Evolutionary conservation across 2,113 vertebrate species (phyloP), one percentile per base, ranked within the genome.

Genomic region (Antennarius striatus): DNA sequence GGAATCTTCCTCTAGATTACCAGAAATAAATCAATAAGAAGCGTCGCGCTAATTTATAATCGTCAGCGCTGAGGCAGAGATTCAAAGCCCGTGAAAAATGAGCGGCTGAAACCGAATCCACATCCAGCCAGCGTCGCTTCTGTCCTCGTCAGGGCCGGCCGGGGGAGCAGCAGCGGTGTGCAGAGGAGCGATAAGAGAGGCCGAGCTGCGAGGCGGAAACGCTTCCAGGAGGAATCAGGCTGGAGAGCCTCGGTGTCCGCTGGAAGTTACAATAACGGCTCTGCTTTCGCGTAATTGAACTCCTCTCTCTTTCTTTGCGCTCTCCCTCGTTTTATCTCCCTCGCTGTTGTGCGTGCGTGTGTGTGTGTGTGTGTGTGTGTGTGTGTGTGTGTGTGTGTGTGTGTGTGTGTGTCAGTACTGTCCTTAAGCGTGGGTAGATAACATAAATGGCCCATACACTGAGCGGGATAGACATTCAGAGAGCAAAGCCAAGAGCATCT

Each of bases 21-120:
- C 68, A 73, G 73, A 87, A 88, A 88, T 83, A 85, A 90, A 92
- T 92, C 89, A 87, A 82, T 85, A 83, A 70, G 46, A 81, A 75
- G 58, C 72, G 78, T 75, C 49, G 54, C 16, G 71, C 75, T 90
- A 82, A 88, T 90, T 89, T 77, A 87, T 89, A 88, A 88, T 71
- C 79, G 75, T 84, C 81, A 79, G 53, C 63, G 64, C 53, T 52
- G 54, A 70, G 72, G 47, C 60, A 73, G 56, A 71, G 76, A 83
- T 82, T 89, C 77, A 73, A 67, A 63, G 77, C 81, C 67, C 59
- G 78, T 85, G 81, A 86, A 80, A 87, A 84, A 84, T 69, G 73
- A 88, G 59, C 69, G 17, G 17, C 69, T 60, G 82, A 73, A 89
- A 80, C 65, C 45, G 73, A 73, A 82, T 75, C 74, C 84, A 65